Conservation (phyloP, 2,888 invertebrate genomes). For the Kryphioiulus occultus region DNA sequence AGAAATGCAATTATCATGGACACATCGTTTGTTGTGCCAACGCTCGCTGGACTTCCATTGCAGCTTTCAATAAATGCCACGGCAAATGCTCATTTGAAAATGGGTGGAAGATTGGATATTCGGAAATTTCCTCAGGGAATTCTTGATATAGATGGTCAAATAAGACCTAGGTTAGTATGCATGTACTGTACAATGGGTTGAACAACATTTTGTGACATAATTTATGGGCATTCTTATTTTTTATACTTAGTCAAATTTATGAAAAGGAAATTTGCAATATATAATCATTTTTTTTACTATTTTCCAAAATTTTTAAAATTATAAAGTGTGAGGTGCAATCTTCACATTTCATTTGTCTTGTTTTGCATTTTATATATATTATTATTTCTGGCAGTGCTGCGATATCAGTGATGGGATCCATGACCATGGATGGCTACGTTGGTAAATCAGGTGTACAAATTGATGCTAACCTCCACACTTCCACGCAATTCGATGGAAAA, state of each 20-base stretch:
- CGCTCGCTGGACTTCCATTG: constrained; percentile 83
- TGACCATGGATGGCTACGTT: constrained; percentile 83
- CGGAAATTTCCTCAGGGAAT: constrained; percentile 67
- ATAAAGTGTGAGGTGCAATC: too few relatives aligned
- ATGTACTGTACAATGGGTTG: too few relatives aligned
- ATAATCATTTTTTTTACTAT: too few relatives aligned
- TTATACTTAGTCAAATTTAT: too few relatives aligned
- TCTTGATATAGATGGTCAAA: constrained; percentile 76
- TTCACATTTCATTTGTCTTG: too few relatives aligned
- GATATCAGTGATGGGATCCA: constrained; percentile 80
- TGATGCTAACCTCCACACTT: constrained; percentile 82
- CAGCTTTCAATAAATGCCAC: constrained; percentile 85
- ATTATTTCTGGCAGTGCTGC: constrained; percentile 72
- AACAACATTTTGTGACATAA: too few relatives aligned
- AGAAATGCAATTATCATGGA: constrained; percentile 87
- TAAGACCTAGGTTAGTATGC: constrained; percentile 70
- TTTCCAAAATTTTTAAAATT: too few relatives aligned
- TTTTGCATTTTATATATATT: too few relatives aligned
- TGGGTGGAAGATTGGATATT: constrained; percentile 74
- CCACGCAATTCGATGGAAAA: constrained; percentile 78
- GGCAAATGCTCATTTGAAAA: constrained; percentile 81
- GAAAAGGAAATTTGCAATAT: too few relatives aligned
- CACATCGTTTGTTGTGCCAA: constrained; percentile 83
- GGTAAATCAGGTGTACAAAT: constrained; percentile 84
- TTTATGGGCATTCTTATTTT: too few relatives aligned